phyloP scores from a whole-genome alignment of 2,888 invertebrate species.

The Pterostichus madidus region DNA sequence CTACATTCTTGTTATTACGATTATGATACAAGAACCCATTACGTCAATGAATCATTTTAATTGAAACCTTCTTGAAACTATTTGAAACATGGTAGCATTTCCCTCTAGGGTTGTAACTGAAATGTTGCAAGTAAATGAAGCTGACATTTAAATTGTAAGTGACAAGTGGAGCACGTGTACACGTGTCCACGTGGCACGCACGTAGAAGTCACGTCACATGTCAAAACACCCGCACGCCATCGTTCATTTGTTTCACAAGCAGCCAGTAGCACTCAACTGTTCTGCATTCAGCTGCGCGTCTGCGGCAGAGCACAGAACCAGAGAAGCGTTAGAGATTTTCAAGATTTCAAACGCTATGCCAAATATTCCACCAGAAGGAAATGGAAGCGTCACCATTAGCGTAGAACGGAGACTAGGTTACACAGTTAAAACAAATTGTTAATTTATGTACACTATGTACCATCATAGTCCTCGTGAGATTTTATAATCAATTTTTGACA shows the following conservation, averaged over 20 bases:
- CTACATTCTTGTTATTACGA: too few relatives aligned
- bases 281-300: neutral
- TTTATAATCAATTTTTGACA: too few relatives aligned
- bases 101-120: neutral
- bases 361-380: conserved; percentile 8
- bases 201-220: conserved; percentile 17
- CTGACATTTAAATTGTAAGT: conserved; percentile 1
- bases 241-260: neutral
- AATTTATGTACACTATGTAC: too few relatives aligned
- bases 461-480: too few relatives aligned
- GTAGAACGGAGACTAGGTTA: too few relatives aligned
- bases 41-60: too few relatives aligned
- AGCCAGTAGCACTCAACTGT: neutral
- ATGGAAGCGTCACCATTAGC: too few relatives aligned
- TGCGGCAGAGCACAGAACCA: neutral
- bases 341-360: conserved; percentile 22
- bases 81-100: neutral
- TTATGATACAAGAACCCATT: too few relatives aligned
- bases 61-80: too few relatives aligned
- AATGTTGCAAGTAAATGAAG: neutral
- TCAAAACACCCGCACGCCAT: conserved; percentile 4
- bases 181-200: neutral
- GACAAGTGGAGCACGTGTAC: neutral
- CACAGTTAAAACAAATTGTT: too few relatives aligned
- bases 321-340: conserved; percentile 1